Evolutionary conservation across 2,888 invertebrate species (phyloP).

Genomic region (Dascillus cervinus): DNA sequence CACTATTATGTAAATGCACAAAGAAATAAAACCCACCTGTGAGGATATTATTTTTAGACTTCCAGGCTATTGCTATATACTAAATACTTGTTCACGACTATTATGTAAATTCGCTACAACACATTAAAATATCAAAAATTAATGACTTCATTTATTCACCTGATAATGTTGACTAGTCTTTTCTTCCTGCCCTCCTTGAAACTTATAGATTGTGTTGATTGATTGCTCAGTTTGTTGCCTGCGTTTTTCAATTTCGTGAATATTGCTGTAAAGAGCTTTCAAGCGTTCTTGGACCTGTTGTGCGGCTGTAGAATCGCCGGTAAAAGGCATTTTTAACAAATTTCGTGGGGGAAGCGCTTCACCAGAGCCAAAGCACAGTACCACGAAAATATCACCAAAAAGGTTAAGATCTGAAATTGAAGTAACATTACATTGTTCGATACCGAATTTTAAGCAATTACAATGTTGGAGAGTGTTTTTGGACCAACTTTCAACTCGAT

Average conservation of each 20-base stretch:
- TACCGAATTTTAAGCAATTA: conserved; percentile 16
- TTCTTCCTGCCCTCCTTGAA: conserved; percentile 46
- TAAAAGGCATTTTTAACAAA: conserved; percentile 57
- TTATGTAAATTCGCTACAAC: conserved; percentile 5
- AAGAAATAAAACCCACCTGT: no score
- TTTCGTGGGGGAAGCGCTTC: conserved; percentile 22
- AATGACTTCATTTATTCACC: no score
- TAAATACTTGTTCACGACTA: conserved; percentile 2
- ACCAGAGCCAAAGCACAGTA: conserved; percentile 46
- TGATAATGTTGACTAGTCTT: conserved; percentile 31
- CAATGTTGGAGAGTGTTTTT: conserved; percentile 23
- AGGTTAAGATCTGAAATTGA: conserved; percentile 9
- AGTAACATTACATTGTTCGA: conserved; percentile 4
- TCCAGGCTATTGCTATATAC: background rate
- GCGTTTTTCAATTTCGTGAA: conserved; percentile 77
- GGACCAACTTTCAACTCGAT: conserved; percentile 13
- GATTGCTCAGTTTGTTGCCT: conserved; percentile 73
- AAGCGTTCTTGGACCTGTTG: conserved; percentile 67
- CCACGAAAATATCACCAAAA: conserved; percentile 45
- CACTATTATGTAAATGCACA: conserved; percentile 5
- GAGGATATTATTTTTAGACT: background rate
- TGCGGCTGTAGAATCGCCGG: conserved; percentile 65
- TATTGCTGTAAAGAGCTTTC: conserved; percentile 64
- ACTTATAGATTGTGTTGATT: conserved; percentile 67
- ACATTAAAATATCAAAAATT: no score